phyloP scores from a whole-genome alignment of 2,797 vertebrate genomes.

The Pogoniulus pusillus region DNA sequence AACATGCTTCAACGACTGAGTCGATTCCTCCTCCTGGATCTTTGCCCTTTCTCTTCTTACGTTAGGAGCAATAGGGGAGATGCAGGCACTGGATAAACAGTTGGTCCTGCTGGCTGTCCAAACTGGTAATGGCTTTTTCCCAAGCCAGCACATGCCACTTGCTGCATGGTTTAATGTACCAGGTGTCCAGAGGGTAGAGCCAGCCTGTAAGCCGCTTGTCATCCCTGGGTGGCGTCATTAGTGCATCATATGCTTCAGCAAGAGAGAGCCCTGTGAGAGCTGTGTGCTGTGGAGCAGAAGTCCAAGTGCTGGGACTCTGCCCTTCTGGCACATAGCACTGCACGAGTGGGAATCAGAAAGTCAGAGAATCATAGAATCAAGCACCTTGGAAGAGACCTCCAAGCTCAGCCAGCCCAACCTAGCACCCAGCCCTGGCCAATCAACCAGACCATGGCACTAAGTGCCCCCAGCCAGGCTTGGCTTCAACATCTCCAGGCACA shows the following conservation, averaged over 20 bases:
- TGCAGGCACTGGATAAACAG: not conserved
- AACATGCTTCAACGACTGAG: not conserved
- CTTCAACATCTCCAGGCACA: too few relatives aligned
- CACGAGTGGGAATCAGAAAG: not conserved
- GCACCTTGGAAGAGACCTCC: too few relatives aligned
- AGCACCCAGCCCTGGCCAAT: too few relatives aligned
- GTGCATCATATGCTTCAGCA: conserved; percentile 63
- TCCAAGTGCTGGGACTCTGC: not conserved
- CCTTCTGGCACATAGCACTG: not conserved
- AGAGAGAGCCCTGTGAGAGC: conserved; percentile 13
- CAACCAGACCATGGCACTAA: too few relatives aligned
- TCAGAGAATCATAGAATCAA: too few relatives aligned
- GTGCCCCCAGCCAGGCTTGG: too few relatives aligned
- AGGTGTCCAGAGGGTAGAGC: conserved; percentile 51
- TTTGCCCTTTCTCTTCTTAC: not conserved
- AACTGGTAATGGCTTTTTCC: conserved; percentile 52
- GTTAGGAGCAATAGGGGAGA: not conserved
- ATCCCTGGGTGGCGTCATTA: conserved; percentile 59
- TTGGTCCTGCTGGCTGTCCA: not conserved
- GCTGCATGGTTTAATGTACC: not conserved
- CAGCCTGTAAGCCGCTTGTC: conserved; percentile 64
- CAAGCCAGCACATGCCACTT: conserved; percentile 9
- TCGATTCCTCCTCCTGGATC: not conserved
- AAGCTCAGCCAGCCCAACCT: too few relatives aligned
- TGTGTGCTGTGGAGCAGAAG: not conserved